phyloP scores from a whole-genome alignment of 2,888 invertebrate species.

The Phanerotoma sp. region DNA sequence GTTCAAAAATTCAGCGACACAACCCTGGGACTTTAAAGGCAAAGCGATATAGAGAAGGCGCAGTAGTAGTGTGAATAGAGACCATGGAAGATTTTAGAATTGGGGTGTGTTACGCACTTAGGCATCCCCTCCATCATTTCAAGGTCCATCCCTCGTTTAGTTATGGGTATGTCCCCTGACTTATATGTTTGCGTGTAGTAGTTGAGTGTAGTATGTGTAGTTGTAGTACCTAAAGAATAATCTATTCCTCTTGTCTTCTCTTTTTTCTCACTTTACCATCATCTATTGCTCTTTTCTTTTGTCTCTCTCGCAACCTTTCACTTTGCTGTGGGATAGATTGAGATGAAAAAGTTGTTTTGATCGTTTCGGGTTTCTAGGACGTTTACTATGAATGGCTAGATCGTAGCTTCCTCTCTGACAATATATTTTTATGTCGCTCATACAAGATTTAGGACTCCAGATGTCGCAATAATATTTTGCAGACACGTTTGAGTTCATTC shows the following conservation, averaged over 20 bases:
- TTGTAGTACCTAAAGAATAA: neutral
- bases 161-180: neutral
- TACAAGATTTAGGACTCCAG: neutral
- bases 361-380: conserved; percentile 54
- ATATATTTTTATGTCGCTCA: no score
- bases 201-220: neutral
- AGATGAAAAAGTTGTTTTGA: conserved; percentile 52
- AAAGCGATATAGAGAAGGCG: conserved; percentile 1
- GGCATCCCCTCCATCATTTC: neutral
- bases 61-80: conserved; percentile 11
- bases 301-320: conserved; percentile 19
- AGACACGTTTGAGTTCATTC: no score
- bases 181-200: no score
- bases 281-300: no score
- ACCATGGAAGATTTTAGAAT: conserved; percentile 26
- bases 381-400: conserved; percentile 49
- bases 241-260: neutral
- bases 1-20: conserved; percentile 40
- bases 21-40: conserved; percentile 29
- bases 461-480: no score
- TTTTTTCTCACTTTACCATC: no score
- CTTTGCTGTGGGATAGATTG: conserved; percentile 11
- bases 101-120: conserved; percentile 27
- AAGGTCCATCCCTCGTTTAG: conserved; percentile 2
- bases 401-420: neutral